phyloP scores from a whole-genome alignment of 2,888 invertebrate genomes.

The Netelia inedita region DNA sequence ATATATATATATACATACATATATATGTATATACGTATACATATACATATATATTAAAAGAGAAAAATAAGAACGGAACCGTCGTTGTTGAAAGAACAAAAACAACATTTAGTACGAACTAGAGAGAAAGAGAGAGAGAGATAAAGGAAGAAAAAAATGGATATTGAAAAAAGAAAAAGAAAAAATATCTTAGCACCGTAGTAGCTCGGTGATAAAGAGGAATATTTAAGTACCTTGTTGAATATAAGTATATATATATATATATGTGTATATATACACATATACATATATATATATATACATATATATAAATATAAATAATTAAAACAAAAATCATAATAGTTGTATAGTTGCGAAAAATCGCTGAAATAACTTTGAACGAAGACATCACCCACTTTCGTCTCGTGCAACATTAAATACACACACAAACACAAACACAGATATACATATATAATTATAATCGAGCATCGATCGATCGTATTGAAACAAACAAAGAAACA shows the following conservation, averaged over 20 bases:
- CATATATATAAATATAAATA: conserved; percentile 35
- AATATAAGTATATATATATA: conserved; percentile 82
- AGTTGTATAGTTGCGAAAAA: conserved; percentile 62
- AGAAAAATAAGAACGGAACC: conserved; percentile 72
- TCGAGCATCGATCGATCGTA: conserved; percentile 50
- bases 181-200: conserved; percentile 76
- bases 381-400: conserved; percentile 50
- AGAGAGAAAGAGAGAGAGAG: conserved; percentile 21
- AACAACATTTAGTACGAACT: conserved; percentile 2
- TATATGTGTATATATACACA: conserved; percentile 39
- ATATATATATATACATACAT: background rate
- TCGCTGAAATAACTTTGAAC: conserved; percentile 62
- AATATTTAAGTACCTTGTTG: conserved; percentile 84
- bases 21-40: background rate
- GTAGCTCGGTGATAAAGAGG: conserved; percentile 80
- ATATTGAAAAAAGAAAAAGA: conserved; percentile 30
- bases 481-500: background rate
- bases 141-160: conserved; percentile 15
- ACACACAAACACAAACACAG: background rate
- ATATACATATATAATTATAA: conserved; percentile 46
- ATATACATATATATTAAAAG: conserved; percentile 37
- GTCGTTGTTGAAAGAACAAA: conserved; percentile 77
- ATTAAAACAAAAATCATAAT: conserved; percentile 56
- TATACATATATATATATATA: conserved; percentile 19
- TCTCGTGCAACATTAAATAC: conserved; percentile 56